Base-by-base conservation (phyloP, 2,888 invertebrate species). In the Drosophila gaucha region DNA sequence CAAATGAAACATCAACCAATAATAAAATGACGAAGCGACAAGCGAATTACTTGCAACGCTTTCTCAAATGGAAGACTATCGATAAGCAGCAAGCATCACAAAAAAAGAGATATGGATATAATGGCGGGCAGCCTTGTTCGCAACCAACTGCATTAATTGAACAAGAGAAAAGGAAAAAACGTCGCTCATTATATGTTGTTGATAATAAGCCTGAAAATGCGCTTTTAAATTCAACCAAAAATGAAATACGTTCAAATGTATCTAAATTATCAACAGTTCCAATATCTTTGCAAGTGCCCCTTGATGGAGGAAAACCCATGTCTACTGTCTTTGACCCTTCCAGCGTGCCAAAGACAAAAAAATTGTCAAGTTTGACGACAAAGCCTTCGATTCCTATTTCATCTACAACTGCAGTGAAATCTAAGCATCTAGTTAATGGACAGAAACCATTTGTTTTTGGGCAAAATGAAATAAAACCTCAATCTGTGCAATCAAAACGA, bases 11-110 rank as follows among this genome's bases (percentile, higher is more conserved):
- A 18, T 26, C 35, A 24, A 22, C 3, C 6, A 54, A 14, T 18
- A 30, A 24, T 16, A 36, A 35, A 43, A 50, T 54, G 20, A 3
- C 28, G 24, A 33, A 22, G 9, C 26, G 44, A 4, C 54, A 44
- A 31, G 44, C 43, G 8, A 22, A 26, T 3, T 79, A 79, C 24
- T 31, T 78, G 9, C 41, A 77, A 35, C 63, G 72, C 0, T 76
- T 62, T 22, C 38, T 57, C 0, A 39, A 74, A 6, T 75, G 75
- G 75, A 74, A 59, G 12, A 36, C 26, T 2, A 31, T n/a, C n/a
- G 24, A 30, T 5, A 71, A 55, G 18, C 33, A 52, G 5, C n/a
- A 72, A 52, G 12, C 33, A 43, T 18, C 31, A 26, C 16, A 2
- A 33, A 8, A 46, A 35, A 20, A 38, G 26, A 8, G 12, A 2